phyloP scores from a whole-genome alignment of 1,140 invertebrate species.

The Goniozus legneri region DNA sequence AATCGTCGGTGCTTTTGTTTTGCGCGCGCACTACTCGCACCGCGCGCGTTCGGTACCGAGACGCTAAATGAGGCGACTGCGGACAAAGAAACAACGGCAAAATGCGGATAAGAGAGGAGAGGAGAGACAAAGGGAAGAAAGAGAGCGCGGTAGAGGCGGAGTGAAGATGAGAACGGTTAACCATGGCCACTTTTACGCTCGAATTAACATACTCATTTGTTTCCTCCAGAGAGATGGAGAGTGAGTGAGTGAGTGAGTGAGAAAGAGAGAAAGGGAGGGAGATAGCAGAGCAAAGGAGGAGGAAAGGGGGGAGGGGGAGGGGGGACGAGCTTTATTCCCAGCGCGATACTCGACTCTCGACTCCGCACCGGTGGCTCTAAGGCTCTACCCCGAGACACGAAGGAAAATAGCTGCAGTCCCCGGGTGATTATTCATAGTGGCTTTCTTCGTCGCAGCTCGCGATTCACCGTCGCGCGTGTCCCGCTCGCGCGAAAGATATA shows the following conservation, averaged over 20 bases:
- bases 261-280: background rate
- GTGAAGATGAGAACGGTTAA: slow-evolving; percentile 14
- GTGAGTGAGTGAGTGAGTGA: no score
- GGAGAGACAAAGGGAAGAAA: background rate
- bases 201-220: slow-evolving; percentile 30
- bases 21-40: background rate
- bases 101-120: background rate
- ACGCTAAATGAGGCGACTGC: no score
- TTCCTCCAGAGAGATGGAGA: slow-evolving; percentile 20
- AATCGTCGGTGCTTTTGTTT: slow-evolving; percentile 25
- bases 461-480: background rate
- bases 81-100: background rate
- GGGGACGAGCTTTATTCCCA: no score
- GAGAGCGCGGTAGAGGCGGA: slow-evolving; percentile 2
- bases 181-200: slow-evolving; percentile 26
- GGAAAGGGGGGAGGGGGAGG: background rate
- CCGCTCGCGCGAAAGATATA: background rate
- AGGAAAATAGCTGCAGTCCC: background rate
- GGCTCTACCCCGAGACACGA: background rate
- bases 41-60: background rate
- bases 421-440: slow-evolving; percentile 17
- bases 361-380: no score
- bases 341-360: no score
- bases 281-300: background rate
- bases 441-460: slow-evolving; percentile 11